Base-by-base conservation (phyloP, 1,140 invertebrate genomes). In the Scaptomyza pallida region DNA sequence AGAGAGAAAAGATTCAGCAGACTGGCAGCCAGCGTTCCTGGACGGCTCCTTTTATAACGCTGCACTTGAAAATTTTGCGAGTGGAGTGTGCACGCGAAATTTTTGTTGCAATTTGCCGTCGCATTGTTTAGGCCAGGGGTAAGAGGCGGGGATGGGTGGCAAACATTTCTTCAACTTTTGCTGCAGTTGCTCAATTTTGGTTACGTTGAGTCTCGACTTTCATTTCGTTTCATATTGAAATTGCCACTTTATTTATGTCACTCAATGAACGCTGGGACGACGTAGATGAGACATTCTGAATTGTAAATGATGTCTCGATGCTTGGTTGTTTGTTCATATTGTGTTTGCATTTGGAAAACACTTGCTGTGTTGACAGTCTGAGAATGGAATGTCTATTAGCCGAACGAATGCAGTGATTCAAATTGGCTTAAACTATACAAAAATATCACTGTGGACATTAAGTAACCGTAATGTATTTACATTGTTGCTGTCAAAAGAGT, bases 21-120 rank as follows among this genome's bases (percentile, higher is more conserved):
- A 41, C 77, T 57, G 60, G 54, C 67, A 52, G 43, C 13, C 15
- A 10, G 5, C 21, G 15, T 10, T 55, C 19, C 15, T 19, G n/a
- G 47, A 2, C 43, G 15, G 40, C 57, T 50, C 17, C 75, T 55
- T 78, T 77, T 63, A 63, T 63, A 60, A 62, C 48, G 63, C 43
- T 86, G 81, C 81, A 86, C 81, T 85, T 85, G 81, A 85, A 85
- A 74, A 85, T 85, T 63, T 86, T 70, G n/a, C n/a, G n/a, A 30
- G 26, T 30, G 6, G 50, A 81, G 48, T 73, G 76, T 60, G 72
- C 67, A 60, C 68, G 63, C 60, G 54, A 85, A 78, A 85, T 85
- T 85, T 78, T 85, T 68, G 62, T 73, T 62, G 81, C 80, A 85
- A 85, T 86, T 85, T 86, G 55, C 41, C 45, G 35, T 52, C 30